Evolutionary conservation across 1,140 invertebrate genomes (phyloP), one percentile per base, ranked within the genome.

Genomic region (Lepidotrigona ventralis): DNA sequence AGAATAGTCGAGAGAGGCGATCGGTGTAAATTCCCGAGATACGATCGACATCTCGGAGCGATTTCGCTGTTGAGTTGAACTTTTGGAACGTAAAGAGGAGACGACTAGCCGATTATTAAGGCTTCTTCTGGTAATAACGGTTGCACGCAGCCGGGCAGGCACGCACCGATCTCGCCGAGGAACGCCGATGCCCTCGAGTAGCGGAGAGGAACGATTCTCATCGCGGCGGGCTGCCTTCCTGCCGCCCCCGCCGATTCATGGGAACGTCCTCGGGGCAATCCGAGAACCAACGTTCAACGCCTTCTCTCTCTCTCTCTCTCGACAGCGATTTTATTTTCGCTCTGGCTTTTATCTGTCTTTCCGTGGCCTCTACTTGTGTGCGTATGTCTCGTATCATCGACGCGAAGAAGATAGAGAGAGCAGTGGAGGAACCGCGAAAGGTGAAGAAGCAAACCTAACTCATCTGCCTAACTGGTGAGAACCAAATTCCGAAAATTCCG

Each of bases 171-270:
- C 84, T 51, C n/a, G 29, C 11, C 68, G 83, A 83, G 82, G 87
- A 83, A 82, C 81, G 70, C 72, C 85, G 81, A 82, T 84, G 87
- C 85, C 85, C 79, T 77, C 79, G 86, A 75, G 80, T 83, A 68
- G 29, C 68, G 80, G 73, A 63, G 53, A 71, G 33, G 33, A 90
- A 76, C 64, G 85, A 88, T 54, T 82, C 79, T 66, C 75, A 76
- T 72, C 68, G 78, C 29, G 66, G 81, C 85, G 53, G 84, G 76
- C 70, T 82, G 71, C 70, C 73, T 71, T 86, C 85, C 86, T 91
- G 90, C 91, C 92, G 91, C 92, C 92, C 91, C 91, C 92, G 87
- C 91, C 92, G 87, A 93, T 90, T 91, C 92, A 92, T 93, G 92
- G 92, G 92, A 93, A 93, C 89, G 84, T 91, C 91, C 91, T 92